Percentiles rank a stretch among this genome's conserved stretches.
These are phyloP conservation scores for Rousettus leschenaultii DNA, from an alignment of 2,113 vertebrate genomes.

Conservation along the genomic window DNA sequence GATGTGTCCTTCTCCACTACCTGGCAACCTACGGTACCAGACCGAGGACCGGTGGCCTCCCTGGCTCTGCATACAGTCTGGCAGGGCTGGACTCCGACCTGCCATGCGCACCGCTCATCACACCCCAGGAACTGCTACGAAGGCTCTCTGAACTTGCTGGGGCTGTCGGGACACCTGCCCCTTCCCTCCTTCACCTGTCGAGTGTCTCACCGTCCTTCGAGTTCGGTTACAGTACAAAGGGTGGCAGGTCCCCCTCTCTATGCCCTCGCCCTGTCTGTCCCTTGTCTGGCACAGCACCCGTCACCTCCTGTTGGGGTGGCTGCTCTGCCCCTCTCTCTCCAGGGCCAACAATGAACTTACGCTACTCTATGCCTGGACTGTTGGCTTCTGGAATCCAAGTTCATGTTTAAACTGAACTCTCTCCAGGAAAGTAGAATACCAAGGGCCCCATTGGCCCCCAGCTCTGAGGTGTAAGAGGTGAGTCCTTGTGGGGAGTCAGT, in stretches of 20 bases:
- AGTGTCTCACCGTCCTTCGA: not conserved
- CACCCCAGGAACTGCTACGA: rapidly evolving
- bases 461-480: not conserved
- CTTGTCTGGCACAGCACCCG: rapidly evolving
- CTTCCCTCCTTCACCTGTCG: not conserved
- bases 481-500: not conserved
- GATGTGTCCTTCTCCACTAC: rapidly evolving
- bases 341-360: rapidly evolving
- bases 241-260: not conserved
- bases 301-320: too few relatives aligned
- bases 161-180: rapidly evolving
- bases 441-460: not conserved
- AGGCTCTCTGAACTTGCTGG: not conserved
- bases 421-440: not conserved
- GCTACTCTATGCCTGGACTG: too few relatives aligned
- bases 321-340: not conserved
- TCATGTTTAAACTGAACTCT: not conserved
- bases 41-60: not conserved
- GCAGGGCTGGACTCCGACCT: not conserved
- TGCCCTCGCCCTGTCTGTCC: not conserved
- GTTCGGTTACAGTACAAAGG: not conserved
- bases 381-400: not conserved
- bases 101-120: rapidly evolving
- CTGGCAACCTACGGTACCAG: not conserved
- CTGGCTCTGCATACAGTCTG: rapidly evolving